Conservation (phyloP, 2,113 vertebrate species). For the Actinemys pallida region DNA sequence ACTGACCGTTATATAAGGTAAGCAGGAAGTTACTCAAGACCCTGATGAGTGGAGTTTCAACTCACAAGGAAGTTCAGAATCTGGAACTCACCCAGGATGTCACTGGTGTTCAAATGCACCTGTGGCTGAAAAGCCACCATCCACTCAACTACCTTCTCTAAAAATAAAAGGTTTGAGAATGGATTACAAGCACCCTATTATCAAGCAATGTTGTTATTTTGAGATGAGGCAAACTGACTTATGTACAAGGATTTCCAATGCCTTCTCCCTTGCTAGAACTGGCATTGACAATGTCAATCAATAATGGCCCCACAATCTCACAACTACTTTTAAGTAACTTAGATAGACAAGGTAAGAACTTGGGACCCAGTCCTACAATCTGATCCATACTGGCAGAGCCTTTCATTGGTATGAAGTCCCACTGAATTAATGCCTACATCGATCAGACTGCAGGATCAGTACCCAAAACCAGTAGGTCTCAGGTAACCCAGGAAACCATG, state of each 20-base stretch:
- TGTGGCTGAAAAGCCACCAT: background rate
- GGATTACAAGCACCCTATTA: fast-evolving
- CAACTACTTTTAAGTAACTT: conserved; percentile 51
- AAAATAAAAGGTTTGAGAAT: background rate
- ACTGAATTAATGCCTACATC: background rate
- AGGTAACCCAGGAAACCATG: background rate
- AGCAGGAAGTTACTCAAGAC: conserved; percentile 44
- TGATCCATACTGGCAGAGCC: conserved; percentile 54
- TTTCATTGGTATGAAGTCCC: background rate
- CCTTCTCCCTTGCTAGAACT: conserved; percentile 9
- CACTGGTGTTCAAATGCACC: background rate
- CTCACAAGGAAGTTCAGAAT: conserved; percentile 17
- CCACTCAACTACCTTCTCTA: background rate
- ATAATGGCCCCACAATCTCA: conserved; percentile 46
- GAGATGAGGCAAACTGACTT: conserved; percentile 46
- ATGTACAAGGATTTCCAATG: background rate
- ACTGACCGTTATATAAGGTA: background rate
- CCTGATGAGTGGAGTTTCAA: background rate
- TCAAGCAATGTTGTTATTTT: conserved; percentile 5
- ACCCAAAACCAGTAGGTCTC: background rate
- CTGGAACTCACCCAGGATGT: background rate
- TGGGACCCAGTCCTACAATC: conserved; percentile 64
- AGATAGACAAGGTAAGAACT: conserved; percentile 55
- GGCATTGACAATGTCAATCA: conserved; percentile 59
- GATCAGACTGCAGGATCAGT: background rate